Base-by-base conservation (phyloP, 2,797 vertebrate species). In the Falco naumanni region DNA sequence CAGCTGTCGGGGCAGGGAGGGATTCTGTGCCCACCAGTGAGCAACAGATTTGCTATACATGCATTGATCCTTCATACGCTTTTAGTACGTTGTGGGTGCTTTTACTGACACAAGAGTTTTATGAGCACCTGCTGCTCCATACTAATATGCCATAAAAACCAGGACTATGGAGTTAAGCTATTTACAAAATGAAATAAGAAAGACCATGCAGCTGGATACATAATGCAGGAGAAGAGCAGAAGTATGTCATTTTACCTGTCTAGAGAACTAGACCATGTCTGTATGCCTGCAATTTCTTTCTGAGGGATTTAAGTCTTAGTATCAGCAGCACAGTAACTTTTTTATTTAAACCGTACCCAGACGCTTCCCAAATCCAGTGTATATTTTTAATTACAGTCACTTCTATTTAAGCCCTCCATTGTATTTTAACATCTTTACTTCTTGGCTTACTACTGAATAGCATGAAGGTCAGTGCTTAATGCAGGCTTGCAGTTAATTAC, bases 311-410 rank as follows among this genome's bases (percentile, higher is more conserved):
- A 80, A 69, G 80, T 82, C 50, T 72, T 70, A 87, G 75, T 72
- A 57, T 84, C 72, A 81, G 29, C 6, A 6, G 34, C 65, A 29
- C 39, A 34, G 50, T 15, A 48, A 70, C 21, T 51, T 65, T 92
- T 94, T 95, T 70, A 80, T 82, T 88, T 85, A 95, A 92, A 74
- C 14, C 3, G 0, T 78, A 61, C 28, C 37, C 63, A 84, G 45
- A 39, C 6, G 0, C 82, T 89, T 76, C 59, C 68, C 77, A 60
- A 33, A 53, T 80, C 71, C 57, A 17, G 50, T 34, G n/a, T 72
- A 16, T 86, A 75, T 88, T 93, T 92, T 90, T 90, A 95, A 90
- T 90, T 66, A 53, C 28, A 51, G 57, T 51, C 63, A 13, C 37
- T 89, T 92, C 91, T 57, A 3, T 77, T 39, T 81, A 82, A 90